Conservation (phyloP, 1,140 invertebrate species). For the honey bee (Apis mellifera) region DNA sequence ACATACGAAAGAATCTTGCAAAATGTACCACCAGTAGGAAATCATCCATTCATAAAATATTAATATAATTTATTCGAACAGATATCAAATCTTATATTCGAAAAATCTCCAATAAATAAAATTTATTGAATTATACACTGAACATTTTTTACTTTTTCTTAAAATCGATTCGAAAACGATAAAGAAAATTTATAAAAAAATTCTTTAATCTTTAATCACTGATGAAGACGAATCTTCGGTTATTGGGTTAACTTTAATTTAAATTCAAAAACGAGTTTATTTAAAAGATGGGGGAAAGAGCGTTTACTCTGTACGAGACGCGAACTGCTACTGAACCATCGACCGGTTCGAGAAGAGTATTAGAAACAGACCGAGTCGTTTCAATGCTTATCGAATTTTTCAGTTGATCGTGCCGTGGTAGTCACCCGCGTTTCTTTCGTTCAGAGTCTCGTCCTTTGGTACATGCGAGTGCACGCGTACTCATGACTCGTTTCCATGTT, state of each 20-base stretch:
- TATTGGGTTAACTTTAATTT: background rate
- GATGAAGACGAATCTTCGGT: too few relatives aligned
- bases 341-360: background rate
- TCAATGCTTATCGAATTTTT: constrained; percentile 34
- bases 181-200: too few relatives aligned
- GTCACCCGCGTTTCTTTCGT: background rate
- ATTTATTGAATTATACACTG: too few relatives aligned
- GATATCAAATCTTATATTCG: background rate
- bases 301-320: background rate
- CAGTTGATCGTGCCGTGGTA: background rate
- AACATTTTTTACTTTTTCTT: too few relatives aligned
- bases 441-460: background rate
- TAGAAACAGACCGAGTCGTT: background rate
- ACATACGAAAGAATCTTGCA: background rate
- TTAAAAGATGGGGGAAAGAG: background rate
- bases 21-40: background rate
- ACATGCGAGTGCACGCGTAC: constrained; percentile 16
- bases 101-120: too few relatives aligned
- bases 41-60: background rate
- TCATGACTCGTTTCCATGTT: background rate
- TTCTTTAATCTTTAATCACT: too few relatives aligned
- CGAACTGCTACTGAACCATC: constrained; percentile 15
- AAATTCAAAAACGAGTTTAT: background rate
- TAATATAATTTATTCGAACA: background rate
- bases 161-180: too few relatives aligned